Evolutionary conservation across 2,888 invertebrate species (phyloP), one percentile per base, ranked within the genome.

Genomic region (Apamea anceps): DNA sequence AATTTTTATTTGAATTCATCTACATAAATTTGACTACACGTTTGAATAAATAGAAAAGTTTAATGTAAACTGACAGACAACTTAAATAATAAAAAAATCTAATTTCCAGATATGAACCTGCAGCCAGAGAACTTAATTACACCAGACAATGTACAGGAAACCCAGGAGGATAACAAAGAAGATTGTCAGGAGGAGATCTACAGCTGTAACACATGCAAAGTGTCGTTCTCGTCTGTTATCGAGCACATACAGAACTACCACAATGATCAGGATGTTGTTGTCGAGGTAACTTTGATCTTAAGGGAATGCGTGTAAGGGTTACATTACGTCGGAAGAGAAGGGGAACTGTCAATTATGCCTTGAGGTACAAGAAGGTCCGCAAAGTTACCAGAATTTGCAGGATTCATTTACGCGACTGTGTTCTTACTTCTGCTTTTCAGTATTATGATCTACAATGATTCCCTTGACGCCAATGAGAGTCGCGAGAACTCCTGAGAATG

Each of bases 231-330:
- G 54, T 98, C 97, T 0, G 97, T 98, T 8, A 93, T 97, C 81
- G 98, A 98, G 2, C 98, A 98, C 90, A 97, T 98, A 88, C 97
- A 97, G 82, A 97, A 97, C 84, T 98, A 97, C 90, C 98, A 98
- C 90, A 97, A 97, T 91, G 97, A 98, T 73, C 98, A 98, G 90
- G 98, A 98, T 93, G 98, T 98, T 76, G 96, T 98, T 71, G 95
- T 98, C 79, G 98, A 98, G 96, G 98, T 97, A 94, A 82, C 8
- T 32, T 28, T 66, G 6, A n/a, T 72, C 8, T 62, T 74, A 82
- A 37, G 0, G 0, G 0, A 25, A 73, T 15, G 1, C 1, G 0
- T 0, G 0, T 82, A 68, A 37, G 81, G n/a, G 5, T 54, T 67
- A n/a, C 12, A 45, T 80, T 74, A n/a, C 13, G 0, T 25, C 2